Evolutionary conservation across 2,113 vertebrate species (phyloP).

Genomic region (Anolis carolinensis): DNA sequence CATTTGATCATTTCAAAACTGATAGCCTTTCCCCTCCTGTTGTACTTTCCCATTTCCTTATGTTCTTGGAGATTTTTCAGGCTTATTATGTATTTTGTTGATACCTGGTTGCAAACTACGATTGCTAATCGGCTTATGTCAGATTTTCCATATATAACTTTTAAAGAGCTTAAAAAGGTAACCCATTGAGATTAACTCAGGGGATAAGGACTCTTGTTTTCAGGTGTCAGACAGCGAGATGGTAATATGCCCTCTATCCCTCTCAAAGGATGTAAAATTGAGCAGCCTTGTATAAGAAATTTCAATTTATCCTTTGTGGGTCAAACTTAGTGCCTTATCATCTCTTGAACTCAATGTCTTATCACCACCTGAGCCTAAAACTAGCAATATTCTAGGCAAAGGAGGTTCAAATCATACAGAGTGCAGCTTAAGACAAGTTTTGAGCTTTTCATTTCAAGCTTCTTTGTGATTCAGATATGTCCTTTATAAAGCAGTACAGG

Average conservation of each 20-base stretch:
- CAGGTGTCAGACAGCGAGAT: constrained; percentile 63
- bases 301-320: constrained; percentile 71
- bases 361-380: constrained; percentile 57
- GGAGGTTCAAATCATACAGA: constrained; percentile 51
- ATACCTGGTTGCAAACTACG: constrained; percentile 65
- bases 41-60: constrained; percentile 18
- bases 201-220: constrained; percentile 66
- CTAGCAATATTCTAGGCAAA: constrained; percentile 40
- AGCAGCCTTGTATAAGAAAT: constrained; percentile 67
- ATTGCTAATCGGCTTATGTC: constrained; percentile 70
- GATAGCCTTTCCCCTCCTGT: constrained; percentile 1
- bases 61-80: constrained; percentile 47
- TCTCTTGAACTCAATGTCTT: constrained; percentile 58
- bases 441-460: constrained; percentile 19
- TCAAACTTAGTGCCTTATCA: constrained; percentile 64
- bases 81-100: constrained; percentile 61
- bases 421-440: constrained; percentile 36
- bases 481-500: constrained; percentile 11
- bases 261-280: constrained; percentile 53
- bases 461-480: constrained; percentile 39
- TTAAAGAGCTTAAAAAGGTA: constrained; percentile 71
- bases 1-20: constrained; percentile 38
- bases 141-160: constrained; percentile 70
- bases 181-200: constrained; percentile 65
- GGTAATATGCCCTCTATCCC: constrained; percentile 44